Evolutionary conservation across 2,113 vertebrate genomes (phyloP).

Genomic region (Hydropotes inermis): DNA sequence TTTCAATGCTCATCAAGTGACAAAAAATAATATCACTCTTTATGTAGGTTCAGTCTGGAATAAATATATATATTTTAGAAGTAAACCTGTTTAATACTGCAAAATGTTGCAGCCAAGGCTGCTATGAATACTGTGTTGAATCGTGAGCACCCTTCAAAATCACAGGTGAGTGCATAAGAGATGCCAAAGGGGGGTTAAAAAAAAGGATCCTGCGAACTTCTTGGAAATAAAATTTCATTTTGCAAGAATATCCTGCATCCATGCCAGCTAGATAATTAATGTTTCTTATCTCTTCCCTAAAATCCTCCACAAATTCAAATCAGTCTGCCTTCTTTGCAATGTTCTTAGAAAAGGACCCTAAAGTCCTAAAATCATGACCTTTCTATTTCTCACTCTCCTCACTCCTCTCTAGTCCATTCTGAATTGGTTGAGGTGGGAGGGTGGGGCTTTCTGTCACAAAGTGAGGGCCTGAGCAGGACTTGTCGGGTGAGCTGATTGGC

Average conservation of each 20-base stretch:
- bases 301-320: background rate
- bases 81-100: background rate
- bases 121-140: background rate
- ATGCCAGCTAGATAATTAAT: background rate
- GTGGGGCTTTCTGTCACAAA: background rate
- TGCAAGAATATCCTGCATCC: background rate
- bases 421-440: background rate
- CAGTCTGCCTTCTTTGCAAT: background rate
- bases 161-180: background rate
- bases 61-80: background rate
- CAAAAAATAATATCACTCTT: background rate
- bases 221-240: background rate
- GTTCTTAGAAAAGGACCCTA: background rate
- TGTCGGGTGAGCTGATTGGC: too few relatives aligned
- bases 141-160: background rate
- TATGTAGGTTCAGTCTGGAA: background rate
- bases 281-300: background rate
- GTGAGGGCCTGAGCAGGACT: background rate
- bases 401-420: background rate
- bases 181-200: background rate
- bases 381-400: background rate
- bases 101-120: background rate
- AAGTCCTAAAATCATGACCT: background rate
- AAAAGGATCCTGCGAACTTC: background rate
- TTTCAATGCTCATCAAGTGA: background rate